phyloP scores from a whole-genome alignment of 1,140 invertebrate species.

The Heliconius eleuchia region DNA sequence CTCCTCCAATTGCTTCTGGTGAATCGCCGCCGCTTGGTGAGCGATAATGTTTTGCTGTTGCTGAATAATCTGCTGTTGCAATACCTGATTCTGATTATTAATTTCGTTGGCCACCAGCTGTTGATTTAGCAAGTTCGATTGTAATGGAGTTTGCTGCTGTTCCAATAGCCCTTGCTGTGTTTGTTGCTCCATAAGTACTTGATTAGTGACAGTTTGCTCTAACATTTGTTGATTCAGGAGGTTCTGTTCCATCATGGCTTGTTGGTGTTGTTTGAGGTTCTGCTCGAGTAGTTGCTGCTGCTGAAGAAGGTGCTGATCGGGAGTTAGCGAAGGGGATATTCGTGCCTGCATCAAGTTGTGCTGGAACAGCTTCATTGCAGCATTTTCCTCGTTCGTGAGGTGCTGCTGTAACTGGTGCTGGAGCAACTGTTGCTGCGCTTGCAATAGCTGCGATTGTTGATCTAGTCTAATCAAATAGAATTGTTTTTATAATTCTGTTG shows the following conservation, averaged over 20 bases:
- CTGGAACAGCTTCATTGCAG: conserved; percentile 75
- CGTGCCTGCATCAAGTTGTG: conserved; percentile 79
- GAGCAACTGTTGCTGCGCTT: conserved; percentile 78
- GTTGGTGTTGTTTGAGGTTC: conserved; percentile 59
- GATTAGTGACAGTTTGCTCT: conserved; percentile 79
- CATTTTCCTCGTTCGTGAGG: conserved; percentile 69
- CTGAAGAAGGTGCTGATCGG: conserved; percentile 68
- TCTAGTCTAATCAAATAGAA: conserved; percentile 60
- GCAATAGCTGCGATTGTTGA: conserved; percentile 78
- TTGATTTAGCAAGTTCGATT: conserved; percentile 58
- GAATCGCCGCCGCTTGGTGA: conserved; percentile 74
- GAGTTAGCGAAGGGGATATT: conserved; percentile 68
- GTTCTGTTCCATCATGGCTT: conserved; percentile 82
- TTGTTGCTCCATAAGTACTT: conserved; percentile 69
- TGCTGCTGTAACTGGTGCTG: conserved; percentile 81
- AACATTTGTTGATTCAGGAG: conserved; percentile 83
- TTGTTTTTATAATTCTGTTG: too few species aligned
- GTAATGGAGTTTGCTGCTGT: conserved; percentile 61
- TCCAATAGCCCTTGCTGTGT: conserved; percentile 68
- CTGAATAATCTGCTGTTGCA: conserved; percentile 74
- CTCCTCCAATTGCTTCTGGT: conserved; percentile 78
- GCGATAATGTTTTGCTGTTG: conserved; percentile 73
- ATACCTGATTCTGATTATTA: conserved; percentile 69
- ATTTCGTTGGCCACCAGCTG: conserved; percentile 69
- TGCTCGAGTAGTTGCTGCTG: conserved; percentile 66